Evolutionary conservation across 2,888 invertebrate species (phyloP).

Genomic region (Chelonus formosanus): DNA sequence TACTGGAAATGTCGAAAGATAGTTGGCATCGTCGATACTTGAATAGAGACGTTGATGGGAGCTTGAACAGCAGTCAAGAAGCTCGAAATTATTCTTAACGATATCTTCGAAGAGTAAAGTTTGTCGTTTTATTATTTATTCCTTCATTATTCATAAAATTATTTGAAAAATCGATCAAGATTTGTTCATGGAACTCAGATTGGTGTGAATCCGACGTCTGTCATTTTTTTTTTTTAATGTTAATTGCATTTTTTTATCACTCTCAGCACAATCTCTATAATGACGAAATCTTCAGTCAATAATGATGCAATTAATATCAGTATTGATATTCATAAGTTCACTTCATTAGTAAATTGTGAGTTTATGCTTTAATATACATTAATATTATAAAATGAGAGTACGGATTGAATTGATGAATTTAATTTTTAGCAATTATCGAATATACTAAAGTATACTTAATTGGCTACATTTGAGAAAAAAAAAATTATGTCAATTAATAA

Average conservation of each 20-base stretch:
- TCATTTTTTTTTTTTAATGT: background rate
- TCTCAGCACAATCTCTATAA: too few species aligned
- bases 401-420: too few species aligned
- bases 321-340: too few species aligned
- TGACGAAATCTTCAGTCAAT: too few species aligned
- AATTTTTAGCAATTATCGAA: too few species aligned
- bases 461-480: too few species aligned
- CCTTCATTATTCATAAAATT: conserved; percentile 16
- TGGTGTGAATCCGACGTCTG: background rate
- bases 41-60: conserved; percentile 9
- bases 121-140: conserved; percentile 18
- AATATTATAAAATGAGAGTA: too few species aligned
- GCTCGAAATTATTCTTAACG: conserved; percentile 5
- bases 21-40: conserved; percentile 6
- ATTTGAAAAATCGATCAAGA: background rate
- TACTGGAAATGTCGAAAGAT: conserved; percentile 9
- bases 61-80: conserved; percentile 3
- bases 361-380: too few species aligned
- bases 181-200: background rate
- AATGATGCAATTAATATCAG: too few species aligned
- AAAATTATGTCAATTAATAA: too few species aligned
- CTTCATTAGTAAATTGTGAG: too few species aligned
- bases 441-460: too few species aligned
- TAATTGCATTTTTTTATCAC: background rate
- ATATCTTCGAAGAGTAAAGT: background rate